phyloP scores from a whole-genome alignment of 2,888 invertebrate genomes.

The Tiliacea aurago region DNA sequence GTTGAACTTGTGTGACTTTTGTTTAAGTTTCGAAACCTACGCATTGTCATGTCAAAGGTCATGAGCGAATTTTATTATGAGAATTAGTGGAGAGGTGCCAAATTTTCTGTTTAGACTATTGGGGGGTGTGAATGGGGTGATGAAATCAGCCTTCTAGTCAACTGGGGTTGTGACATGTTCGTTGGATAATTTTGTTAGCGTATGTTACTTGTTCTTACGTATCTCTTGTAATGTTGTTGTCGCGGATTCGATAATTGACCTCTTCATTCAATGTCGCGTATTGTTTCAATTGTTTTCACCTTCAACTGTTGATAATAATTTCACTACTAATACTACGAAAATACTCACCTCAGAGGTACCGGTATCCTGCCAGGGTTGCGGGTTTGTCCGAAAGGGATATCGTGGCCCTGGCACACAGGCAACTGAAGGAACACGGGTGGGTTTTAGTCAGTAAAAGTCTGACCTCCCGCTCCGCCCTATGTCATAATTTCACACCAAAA shows the following conservation, averaged over 20 bases:
- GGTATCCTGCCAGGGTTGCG: too few species aligned
- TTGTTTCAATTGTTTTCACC: slow-evolving; percentile 76
- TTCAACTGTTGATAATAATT: slow-evolving; percentile 58
- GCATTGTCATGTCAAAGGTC: slow-evolving; percentile 80
- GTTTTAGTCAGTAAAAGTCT: too few species aligned
- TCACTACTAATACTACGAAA: slow-evolving; percentile 21
- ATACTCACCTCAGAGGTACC: not conserved
- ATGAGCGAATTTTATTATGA: slow-evolving; percentile 73
- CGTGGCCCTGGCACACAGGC: too few species aligned
- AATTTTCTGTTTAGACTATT: slow-evolving; percentile 72
- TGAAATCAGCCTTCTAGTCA: slow-evolving; percentile 81
- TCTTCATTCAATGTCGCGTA: slow-evolving; percentile 78
- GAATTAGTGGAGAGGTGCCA: slow-evolving; percentile 82
- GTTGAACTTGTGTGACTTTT: slow-evolving; percentile 85
- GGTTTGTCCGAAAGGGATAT: too few species aligned
- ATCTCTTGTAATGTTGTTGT: slow-evolving; percentile 81
- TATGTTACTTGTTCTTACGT: slow-evolving; percentile 82
- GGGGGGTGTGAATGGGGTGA: slow-evolving; percentile 83
- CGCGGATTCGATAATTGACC: slow-evolving; percentile 82
- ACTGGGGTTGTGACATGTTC: slow-evolving; percentile 81
- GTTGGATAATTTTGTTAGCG: slow-evolving; percentile 85
- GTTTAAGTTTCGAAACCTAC: slow-evolving; percentile 60
- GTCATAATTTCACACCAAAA: too few species aligned
- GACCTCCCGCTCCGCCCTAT: too few species aligned
- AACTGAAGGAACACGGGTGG: too few species aligned